A percentile compares a stretch with the other conserved stretches of the same genome.
Evolutionary conservation across 2,888 invertebrate species (phyloP).

Genomic region (Philereme transversata): DNA sequence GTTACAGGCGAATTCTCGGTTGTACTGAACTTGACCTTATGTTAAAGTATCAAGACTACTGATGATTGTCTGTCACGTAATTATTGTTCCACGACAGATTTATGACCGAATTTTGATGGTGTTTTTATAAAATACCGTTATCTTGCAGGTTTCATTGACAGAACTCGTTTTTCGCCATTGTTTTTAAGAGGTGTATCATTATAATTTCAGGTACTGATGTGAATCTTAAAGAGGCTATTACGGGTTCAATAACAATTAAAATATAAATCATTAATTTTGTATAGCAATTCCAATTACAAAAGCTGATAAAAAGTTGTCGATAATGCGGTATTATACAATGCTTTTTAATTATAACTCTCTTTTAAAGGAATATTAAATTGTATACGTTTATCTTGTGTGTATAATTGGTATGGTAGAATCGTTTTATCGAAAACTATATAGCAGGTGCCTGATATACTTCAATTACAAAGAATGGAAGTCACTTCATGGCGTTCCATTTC

Average conservation of each 20-base stretch:
- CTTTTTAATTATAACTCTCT: neutral
- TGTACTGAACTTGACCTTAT: no score
- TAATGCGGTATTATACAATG: neutral
- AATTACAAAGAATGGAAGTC: constrained; percentile 13
- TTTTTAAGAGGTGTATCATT: constrained; percentile 29
- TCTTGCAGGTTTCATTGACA: constrained; percentile 25
- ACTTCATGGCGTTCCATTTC: constrained; percentile 12
- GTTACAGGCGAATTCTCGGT: no score
- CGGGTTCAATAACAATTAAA: constrained; percentile 15
- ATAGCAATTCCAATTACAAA: neutral
- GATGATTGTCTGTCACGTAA: constrained; percentile 28
- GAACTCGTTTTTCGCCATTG: constrained; percentile 22
- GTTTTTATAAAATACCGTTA: constrained; percentile 32
- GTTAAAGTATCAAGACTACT: constrained; percentile 11
- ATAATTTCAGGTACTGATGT: constrained; percentile 14
- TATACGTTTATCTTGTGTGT: neutral
- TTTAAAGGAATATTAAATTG: neutral
- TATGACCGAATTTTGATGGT: constrained; percentile 30
- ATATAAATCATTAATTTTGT: constrained; percentile 14
- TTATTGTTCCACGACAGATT: constrained; percentile 26
- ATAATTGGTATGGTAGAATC: neutral
- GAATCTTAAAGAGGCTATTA: constrained; percentile 22
- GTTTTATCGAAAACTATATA: neutral
- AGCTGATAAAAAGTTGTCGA: neutral
- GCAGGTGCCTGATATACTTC: constrained; percentile 16